Base-by-base conservation (phyloP, 2,888 invertebrate species). In the Brenthis hecate region DNA sequence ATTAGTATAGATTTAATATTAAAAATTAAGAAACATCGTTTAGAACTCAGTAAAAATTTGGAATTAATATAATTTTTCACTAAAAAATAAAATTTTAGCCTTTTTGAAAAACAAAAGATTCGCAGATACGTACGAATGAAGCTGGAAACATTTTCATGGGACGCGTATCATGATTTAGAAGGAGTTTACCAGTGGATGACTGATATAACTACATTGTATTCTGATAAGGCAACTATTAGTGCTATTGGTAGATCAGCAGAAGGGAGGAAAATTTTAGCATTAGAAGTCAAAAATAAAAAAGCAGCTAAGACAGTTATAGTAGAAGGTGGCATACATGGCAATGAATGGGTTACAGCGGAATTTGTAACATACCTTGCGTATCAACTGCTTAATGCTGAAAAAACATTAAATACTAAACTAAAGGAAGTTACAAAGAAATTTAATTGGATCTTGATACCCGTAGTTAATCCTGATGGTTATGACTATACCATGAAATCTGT, bases 401-500 rank as follows among this genome's bases (percentile, higher is more conserved):
- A 86, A 28, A 92, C 92, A 6, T 73, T 81, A 0, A 80, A 93
- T 50, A 56, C 73, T 0, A 78, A 80, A 0, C 70, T 94, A 1
- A 80, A 83, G 51, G 62, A 81, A 0, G 80, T 94, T 13, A 92
- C 92, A 0, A 82, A 83, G 1, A 86, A 81, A 47, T 93, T 92
- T 77, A 94, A 95, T 70, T 97, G 96, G 95, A 95, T 95, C 79
- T 83, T 97, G 54, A 87, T 96, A 76, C 96, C 97, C 0, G 86
- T 95, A 6, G 84, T 94, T 23, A 97, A 97, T 85, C 97, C 96
- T 6, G 97, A 97, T 81, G 96, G 96, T 4, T 96, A 94, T 78
- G 94, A 91, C 13, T 95, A 81, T 57, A 81, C 78, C 14, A 78
- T 82, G 62, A 81, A 74, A 69, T 57, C 14, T 68, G 82, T 80